phyloP scores from a whole-genome alignment of 2,888 invertebrate species.

The Xestia c-nigrum region DNA sequence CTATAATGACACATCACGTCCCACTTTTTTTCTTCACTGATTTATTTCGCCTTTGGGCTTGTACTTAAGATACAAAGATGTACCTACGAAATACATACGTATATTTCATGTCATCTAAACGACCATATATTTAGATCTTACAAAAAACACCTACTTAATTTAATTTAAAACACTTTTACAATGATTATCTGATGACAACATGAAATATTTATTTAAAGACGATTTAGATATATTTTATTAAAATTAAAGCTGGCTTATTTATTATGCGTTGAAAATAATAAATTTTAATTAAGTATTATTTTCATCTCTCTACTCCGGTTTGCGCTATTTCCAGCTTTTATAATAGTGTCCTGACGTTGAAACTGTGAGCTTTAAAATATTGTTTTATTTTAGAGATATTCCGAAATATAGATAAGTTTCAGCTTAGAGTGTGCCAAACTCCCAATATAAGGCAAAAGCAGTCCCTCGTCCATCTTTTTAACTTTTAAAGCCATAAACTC shows the following conservation, averaged over 20 bases:
- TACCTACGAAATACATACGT: constrained; percentile 7
- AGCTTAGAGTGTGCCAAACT: background rate
- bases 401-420: background rate
- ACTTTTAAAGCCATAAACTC: background rate
- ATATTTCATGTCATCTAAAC: constrained; percentile 6
- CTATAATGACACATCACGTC: constrained; percentile 51
- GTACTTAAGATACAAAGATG: constrained; percentile 6
- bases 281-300: constrained; percentile 14
- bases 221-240: background rate
- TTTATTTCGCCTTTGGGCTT: constrained; percentile 25
- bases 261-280: constrained; percentile 5
- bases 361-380: constrained; percentile 7
- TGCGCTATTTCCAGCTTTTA: constrained; percentile 31
- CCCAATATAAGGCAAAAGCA: background rate
- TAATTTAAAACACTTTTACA: constrained; percentile 6
- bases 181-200: constrained; percentile 6
- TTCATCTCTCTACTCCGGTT: background rate
- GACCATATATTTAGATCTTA: constrained; percentile 1
- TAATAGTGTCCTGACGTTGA: background rate
- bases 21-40: constrained; percentile 47
- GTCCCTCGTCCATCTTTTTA: background rate
- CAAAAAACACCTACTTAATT: constrained; percentile 17
- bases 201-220: constrained; percentile 3
- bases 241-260: constrained; percentile 25
- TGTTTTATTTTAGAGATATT: background rate